A percentile compares a stretch with the other conserved stretches of the same genome.
Evolutionary conservation across 1,140 invertebrate species (phyloP).

Genomic region (Nymphalis io): DNA sequence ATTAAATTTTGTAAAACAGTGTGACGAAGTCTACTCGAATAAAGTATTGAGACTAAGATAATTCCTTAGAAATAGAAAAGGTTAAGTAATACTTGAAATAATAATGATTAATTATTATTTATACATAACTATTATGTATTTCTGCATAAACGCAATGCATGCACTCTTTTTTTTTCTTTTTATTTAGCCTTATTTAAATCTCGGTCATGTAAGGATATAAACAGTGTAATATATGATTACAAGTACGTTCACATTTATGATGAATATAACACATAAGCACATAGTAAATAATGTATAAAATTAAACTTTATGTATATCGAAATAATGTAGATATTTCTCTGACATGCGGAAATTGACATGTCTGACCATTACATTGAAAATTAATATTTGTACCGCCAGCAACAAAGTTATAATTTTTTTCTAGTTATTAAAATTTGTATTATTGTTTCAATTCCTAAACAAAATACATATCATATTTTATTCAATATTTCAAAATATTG

Average conservation of each 20-base stretch:
- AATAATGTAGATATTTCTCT: conserved; percentile 26
- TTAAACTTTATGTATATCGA: conserved; percentile 1
- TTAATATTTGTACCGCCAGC: conserved; percentile 31
- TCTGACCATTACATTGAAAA: conserved; percentile 32
- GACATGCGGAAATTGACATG: conserved; percentile 22
- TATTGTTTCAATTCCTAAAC: too few species aligned
- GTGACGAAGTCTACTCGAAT: too few species aligned
- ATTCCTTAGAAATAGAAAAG: too few species aligned
- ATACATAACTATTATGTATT: background rate
- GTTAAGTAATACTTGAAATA: too few species aligned
- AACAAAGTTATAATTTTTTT: conserved; percentile 1
- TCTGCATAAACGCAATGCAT: too few species aligned
- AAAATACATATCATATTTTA: too few species aligned
- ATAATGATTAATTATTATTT: too few species aligned
- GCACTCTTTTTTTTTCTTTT: background rate
- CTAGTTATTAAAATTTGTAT: too few species aligned
- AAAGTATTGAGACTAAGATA: too few species aligned
- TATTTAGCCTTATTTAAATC: conserved; percentile 37
- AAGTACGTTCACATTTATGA: background rate
- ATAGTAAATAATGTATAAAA: conserved; percentile 20
- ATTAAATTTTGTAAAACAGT: too few species aligned
- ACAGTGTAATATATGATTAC: conserved; percentile 40
- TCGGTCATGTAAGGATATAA: conserved; percentile 55
- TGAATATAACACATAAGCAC: conserved; percentile 29
- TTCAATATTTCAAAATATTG: too few species aligned